Conservation (phyloP, 2,888 invertebrate species). For the Rapana venosa region DNA sequence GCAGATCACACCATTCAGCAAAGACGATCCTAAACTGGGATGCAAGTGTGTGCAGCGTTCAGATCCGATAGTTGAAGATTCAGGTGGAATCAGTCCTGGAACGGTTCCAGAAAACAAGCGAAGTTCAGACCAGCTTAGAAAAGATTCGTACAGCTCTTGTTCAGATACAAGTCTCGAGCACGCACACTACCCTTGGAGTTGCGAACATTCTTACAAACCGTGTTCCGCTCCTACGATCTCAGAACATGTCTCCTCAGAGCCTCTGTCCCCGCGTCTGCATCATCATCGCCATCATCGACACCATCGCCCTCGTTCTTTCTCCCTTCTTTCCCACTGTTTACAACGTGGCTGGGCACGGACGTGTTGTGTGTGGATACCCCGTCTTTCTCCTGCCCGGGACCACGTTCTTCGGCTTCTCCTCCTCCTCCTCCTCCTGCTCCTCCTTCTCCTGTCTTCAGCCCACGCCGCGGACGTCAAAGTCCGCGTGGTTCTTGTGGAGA, state of each 20-base stretch:
- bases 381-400: background rate
- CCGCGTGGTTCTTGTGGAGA: constrained; percentile 12
- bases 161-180: too few species aligned
- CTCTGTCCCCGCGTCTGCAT: background rate
- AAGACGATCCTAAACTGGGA: too few species aligned
- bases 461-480: background rate
- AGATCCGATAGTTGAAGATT: too few species aligned
- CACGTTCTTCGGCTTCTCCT: background rate
- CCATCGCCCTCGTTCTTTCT: background rate
- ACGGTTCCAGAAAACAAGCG: too few species aligned
- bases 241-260: background rate
- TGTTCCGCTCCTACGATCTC: background rate
- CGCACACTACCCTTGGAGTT: too few species aligned
- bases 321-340: background rate
- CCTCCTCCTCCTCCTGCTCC: background rate
- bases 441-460: background rate
- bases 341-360: background rate
- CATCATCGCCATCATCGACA: background rate
- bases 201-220: background rate
- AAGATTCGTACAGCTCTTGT: too few species aligned
- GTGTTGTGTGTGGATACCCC: background rate
- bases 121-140: too few species aligned
- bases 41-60: too few species aligned
- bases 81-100: too few species aligned
- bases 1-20: too few species aligned